Evolutionary conservation across 1,140 invertebrate genomes (phyloP), one percentile per base, ranked within the genome.

Genomic region (Drosophila sulfurigaster): DNA sequence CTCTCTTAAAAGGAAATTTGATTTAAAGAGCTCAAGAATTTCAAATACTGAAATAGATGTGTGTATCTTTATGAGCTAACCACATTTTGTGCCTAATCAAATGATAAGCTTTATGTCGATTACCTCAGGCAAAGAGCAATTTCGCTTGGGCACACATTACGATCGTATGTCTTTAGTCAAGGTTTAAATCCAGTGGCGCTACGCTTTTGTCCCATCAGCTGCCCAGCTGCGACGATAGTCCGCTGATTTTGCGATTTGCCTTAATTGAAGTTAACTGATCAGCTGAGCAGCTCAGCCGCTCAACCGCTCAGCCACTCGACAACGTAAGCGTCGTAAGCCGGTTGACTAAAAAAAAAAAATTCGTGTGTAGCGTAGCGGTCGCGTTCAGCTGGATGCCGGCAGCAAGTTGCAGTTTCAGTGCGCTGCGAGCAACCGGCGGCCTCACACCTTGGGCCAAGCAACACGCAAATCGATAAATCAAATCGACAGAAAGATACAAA

Each of bases 81-180:
- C 66, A 78, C 67, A 78, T 75, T 79, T 65, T 77, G 51, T 56
- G 85, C 15, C 74, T 83, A 89, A 88, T 88, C 83, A 88, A 83
- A 78, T 76, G 71, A 88, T 88, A 89, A 85, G 85, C 85, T 89
- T 88, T 88, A 89, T 88, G 81, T 71, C 85, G 71, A 88, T 85
- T 49, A 66, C 59, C 51, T 30, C 54, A 52, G 54, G 10, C 64
- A 45, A 72, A 76, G 58, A 71, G 54, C 46, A 71, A 59, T 46
- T 51, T 38, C 8, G 52, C 78, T 25, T 25, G 73, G 66, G 60
- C 63, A 81, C 63, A 81, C 46, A 60, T 57, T 71, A 35, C 35
- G 59, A 49, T 62, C 20, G 20, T 65, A 59, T 7, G 46, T 60
- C 43, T 66, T 32, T 13, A 76, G 49, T 60, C 85, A 85, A 78